Evolutionary conservation across 2,888 invertebrate genomes (phyloP), one percentile per base, ranked within the genome.

Genomic region (Cryptus armator): DNA sequence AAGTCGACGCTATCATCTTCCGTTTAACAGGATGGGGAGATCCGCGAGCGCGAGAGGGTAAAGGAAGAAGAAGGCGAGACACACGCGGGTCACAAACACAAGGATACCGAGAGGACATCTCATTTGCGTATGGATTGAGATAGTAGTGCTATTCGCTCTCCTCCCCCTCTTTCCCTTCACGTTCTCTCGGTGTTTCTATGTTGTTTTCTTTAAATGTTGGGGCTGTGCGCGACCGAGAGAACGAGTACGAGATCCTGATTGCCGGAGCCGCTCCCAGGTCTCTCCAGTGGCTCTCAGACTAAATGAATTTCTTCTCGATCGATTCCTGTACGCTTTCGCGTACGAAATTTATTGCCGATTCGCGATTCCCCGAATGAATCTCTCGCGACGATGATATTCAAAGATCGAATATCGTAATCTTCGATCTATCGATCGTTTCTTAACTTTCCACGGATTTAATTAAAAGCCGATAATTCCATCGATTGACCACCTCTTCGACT

Each of bases 91-190:
- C n/a, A 14, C 53, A 72, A 66, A 53, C 84, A 88, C 88, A 88
- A 85, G 88, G 81, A 68, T 81, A 89, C 87, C 87, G 87, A 89
- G 90, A 85, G 86, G 86, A 84, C 84, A 82, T 76, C 91, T 92
- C 92, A 92, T 92, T 92, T 92, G 92, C 92, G 90, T 92, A 92
- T 89, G 92, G 92, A 92, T 92, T 92, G 92, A 92, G 92, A 92
- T 92, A 91, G 92, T 92, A 91, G 89, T 89, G 43, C 71, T 68
- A n/a, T 71, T 37, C 53, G 10, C 51, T 88, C 86, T 88, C 87
- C 87, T 37, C 9, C 37, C 37, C 37, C 37, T 1, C 37, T 9
- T 1, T 9, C 37, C 37, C 37, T 9, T 1, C 1, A 87, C 89
- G 43, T 51, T 44, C 66, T 16, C 66, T 76, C 71, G 68, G 46